Evolutionary conservation across 2,797 vertebrate genomes (phyloP), one percentile per base, ranked within the genome.

Genomic region (Halcyon chelicuti): DNA sequence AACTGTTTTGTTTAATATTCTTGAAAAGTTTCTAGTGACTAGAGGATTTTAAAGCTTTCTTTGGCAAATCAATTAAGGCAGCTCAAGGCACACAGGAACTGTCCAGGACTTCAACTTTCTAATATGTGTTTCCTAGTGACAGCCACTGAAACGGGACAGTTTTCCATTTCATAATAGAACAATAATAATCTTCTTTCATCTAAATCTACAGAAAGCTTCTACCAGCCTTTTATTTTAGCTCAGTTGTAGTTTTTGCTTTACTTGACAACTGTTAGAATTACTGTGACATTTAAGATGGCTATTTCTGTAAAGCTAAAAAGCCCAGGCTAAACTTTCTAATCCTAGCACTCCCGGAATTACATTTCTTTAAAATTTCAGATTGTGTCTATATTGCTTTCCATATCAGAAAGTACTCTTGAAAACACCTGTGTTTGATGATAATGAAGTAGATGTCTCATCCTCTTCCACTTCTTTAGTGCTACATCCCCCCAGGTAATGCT

Each of bases 401-500:
- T 82, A 68, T 66, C 76, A 90, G 49, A 95, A 94, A 78, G 21
- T 22, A 75, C 40, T 92, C n/a, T 18, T 86, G 42, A 86, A 81
- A 73, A 93, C 70, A 81, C 62, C 12, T 74, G 29, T 26, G 16
- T 72, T 86, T 90, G 88, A 88, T 86, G 73, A 75, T 54, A 95
- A 94, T 35, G 62, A 93, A 88, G 70, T 9, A 74, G 44, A 92
- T 63, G 52, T 62, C 95, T 88, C 44, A 77, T 75, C 33, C 23
- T 72, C 58, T 88, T 83, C 57, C 22, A 37, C n/a, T 90, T 75
- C 21, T 80, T 73, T 63, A 84, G 66, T 1, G 0, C 33, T 77
- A 29, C 20, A 84, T 90, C 12, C 58, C 86, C 88, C 42, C 74
- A 93, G 86, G 88, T 94, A 91, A 94, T 88, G 66, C 86, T 82